phyloP scores from a whole-genome alignment of 2,113 vertebrate species.

The Hippocampus mohnikei region DNA sequence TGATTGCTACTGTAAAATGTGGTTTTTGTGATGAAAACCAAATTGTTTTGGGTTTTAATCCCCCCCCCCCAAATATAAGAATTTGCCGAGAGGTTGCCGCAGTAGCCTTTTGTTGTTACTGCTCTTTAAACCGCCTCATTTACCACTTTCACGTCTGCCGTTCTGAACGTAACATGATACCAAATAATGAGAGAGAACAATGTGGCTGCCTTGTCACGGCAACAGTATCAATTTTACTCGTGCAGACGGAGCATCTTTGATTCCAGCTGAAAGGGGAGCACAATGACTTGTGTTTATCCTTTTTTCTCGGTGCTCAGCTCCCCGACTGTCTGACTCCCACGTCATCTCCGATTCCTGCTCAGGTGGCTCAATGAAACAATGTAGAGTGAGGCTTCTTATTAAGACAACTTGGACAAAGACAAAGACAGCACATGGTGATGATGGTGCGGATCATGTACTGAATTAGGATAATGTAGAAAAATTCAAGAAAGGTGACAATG shows the following conservation, averaged over 20 bases:
- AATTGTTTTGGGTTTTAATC: neutral
- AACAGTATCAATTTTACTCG: constrained; percentile 57
- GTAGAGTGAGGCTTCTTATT: constrained; percentile 1
- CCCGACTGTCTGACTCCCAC: constrained; percentile 38
- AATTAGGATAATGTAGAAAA: neutral
- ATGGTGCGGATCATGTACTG: neutral
- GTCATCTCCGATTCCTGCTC: constrained; percentile 47
- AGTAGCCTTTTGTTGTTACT: constrained; percentile 16
- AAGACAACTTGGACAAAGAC: constrained; percentile 1
- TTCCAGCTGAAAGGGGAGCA: constrained; percentile 55
- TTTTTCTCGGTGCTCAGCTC: constrained; percentile 45
- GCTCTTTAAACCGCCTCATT: constrained; percentile 51
- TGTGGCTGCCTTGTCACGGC: constrained; percentile 58
- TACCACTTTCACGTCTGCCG: constrained; percentile 33
- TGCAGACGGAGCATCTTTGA: constrained; percentile 54
- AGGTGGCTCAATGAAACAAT: constrained; percentile 29
- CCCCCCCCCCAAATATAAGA: neutral
- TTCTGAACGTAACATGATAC: constrained; percentile 41
- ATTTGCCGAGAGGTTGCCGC: constrained; percentile 5
- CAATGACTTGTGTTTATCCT: constrained; percentile 51
- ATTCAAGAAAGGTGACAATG: neutral
- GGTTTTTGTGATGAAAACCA: constrained; percentile 11
- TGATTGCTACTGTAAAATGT: constrained; percentile 12
- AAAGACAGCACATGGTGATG: neutral
- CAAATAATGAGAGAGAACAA: constrained; percentile 59